phyloP scores from a whole-genome alignment of 2,888 invertebrate species.

The Steinernema carpocapsae region DNA sequence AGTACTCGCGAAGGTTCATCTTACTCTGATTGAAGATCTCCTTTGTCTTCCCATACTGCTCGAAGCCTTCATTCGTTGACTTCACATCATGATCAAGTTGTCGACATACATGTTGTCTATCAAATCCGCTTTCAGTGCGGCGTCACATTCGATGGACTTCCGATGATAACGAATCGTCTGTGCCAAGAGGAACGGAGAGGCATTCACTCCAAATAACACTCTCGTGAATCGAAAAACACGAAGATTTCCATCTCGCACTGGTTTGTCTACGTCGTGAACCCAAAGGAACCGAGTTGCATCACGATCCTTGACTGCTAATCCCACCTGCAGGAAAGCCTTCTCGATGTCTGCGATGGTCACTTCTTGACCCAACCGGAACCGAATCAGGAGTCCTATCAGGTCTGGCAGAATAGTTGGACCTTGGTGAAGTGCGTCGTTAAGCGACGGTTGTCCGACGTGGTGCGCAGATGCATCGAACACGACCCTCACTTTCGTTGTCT shows the following conservation, averaged over 20 bases:
- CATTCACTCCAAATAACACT: slow-evolving; percentile 46
- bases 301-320: slow-evolving; percentile 21
- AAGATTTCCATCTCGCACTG: slow-evolving; percentile 36
- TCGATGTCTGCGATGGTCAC: slow-evolving; percentile 41
- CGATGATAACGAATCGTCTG: slow-evolving; percentile 40
- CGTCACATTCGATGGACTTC: neutral
- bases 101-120: slow-evolving; percentile 50
- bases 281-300: slow-evolving; percentile 47
- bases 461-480: slow-evolving; percentile 51
- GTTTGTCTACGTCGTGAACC: slow-evolving; percentile 35
- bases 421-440: slow-evolving; percentile 48
- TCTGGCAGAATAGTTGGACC: slow-evolving; percentile 45
- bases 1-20: slow-evolving; percentile 48
- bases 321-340: slow-evolving; percentile 47
- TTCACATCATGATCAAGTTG: slow-evolving; percentile 45
- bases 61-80: neutral
- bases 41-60: slow-evolving; percentile 33
- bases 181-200: slow-evolving; percentile 42
- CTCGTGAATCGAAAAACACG: slow-evolving; percentile 37
- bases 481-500: slow-evolving; percentile 50
- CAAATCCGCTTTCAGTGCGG: too few species aligned
- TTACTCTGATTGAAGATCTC: slow-evolving; percentile 34
- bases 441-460: slow-evolving; percentile 9
- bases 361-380: slow-evolving; percentile 35
- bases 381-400: slow-evolving; percentile 44